Evolutionary conservation across 1,140 invertebrate species (phyloP), one percentile per base, ranked within the genome.

Genomic region (Drosophila erecta): DNA sequence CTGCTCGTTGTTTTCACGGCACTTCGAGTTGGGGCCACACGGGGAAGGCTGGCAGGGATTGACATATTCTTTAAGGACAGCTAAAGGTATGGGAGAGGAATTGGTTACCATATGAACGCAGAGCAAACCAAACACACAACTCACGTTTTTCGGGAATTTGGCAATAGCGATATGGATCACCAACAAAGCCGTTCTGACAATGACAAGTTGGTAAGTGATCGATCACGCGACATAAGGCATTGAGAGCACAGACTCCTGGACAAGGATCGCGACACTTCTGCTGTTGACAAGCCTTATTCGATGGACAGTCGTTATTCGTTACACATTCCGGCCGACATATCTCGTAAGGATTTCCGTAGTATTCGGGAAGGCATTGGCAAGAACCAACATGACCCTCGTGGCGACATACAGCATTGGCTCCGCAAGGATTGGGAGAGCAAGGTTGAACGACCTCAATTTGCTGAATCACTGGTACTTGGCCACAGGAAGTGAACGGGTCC

Each of bases 181-280:
- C 96, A 38, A 95, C 94, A 75, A 94, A 95, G 30, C 94, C 94
- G 51, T 92, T 81, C 22, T 93, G 92, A 91, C 96, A 97, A 47
- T 94, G 94, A 72, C 96, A 97, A 30, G 95, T 95, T 2, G 96
- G 95, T 75, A 94, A 94, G 86, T 96, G 96, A 89, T 95, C 95
- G 4, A 95, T 93, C 3, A 95, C 95, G 78, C 94, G 93, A 81
- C 96, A 96, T 41, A 93, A 76, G 8, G 96, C 95, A 78, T 94
- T 94, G n/a, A 92, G 62, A 8, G 96, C 96, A 93, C 97, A 98
- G 2, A 95, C 94, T 43, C 96, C 96, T 4, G 94, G 93, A 65
- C 96, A 97, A 14, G 96, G 96, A 91, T 97, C 95, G 33, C 94
- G 93, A 87, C 96, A 97, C 93, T 96, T 96, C 75, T 96, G 94